Evolutionary conservation across 2,113 vertebrate species (phyloP), one percentile per base, ranked within the genome.

Genomic region (Bothrops jararaca): DNA sequence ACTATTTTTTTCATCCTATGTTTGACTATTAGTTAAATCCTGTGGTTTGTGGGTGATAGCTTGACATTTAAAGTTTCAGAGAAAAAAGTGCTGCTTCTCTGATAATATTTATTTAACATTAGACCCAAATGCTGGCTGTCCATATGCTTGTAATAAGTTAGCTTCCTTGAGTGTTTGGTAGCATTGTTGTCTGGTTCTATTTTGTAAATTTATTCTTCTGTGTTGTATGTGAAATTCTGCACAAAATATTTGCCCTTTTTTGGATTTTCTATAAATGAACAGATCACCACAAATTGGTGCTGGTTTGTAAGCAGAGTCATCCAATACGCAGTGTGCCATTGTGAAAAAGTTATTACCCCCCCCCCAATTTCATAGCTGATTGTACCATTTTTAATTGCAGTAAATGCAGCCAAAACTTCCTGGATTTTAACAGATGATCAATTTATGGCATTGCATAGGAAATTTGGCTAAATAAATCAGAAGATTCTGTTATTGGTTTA

Each of bases 41-140:
- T 90, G 88, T 93, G 92, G 92, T 90, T 90, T 86, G 80, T 86
- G 74, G 80, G 56, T 90, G 29, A 90, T 48, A 80, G 52, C n/a
- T 86, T 92, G 45, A 53, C 74, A 86, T 64, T 86, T 93, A 42
- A 64, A 53, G 12, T 4, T 60, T 54, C 45, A 52, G 42, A 4
- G 26, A 85, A 34, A 15, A 60, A 42, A 15, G 23, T 52, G 24
- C 45, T 48, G 20, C 7, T 42, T 29, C 13, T 50, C 11, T 23
- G n/a, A 53, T 58, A 52, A 39, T 39, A 20, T 80, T 92, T 24
- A 89, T n/a, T 45, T 90, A 92, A 13, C 69, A 58, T 54, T 86
- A 85, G 26, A 42, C 10, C 18, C 11, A 56, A n/a, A 64, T 53
- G 29, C 5, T 48, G 15, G 74, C 56, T 69, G n/a, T 7, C 10